phyloP scores from a whole-genome alignment of 2,797 vertebrate genomes.

The Phataginus tetradactyla region DNA sequence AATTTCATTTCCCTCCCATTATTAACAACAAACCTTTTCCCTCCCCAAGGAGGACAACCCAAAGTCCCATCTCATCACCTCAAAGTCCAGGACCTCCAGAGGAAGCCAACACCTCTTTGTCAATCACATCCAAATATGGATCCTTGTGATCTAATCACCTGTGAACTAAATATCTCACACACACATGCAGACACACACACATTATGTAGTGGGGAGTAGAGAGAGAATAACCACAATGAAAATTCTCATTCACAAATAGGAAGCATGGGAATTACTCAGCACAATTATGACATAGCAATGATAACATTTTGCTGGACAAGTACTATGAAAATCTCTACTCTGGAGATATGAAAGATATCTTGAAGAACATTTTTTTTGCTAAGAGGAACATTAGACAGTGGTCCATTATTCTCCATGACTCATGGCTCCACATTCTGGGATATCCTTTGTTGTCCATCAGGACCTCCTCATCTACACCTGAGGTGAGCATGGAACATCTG shows the following conservation, averaged over 20 bases:
- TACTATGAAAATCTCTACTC: neutral
- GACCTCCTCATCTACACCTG: neutral
- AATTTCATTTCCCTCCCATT: neutral
- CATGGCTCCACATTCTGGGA: neutral
- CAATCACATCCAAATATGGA: neutral
- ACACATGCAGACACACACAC: neutral
- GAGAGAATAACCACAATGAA: neutral
- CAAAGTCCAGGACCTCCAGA: neutral
- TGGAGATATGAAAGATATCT: neutral
- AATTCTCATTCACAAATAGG: neutral
- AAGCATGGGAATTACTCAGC: neutral
- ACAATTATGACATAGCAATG: neutral
- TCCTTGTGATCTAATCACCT: neutral
- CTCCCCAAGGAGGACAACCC: neutral
- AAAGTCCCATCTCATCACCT: neutral
- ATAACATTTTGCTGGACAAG: neutral
- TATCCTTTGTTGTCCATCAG: neutral
- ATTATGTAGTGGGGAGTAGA: neutral
- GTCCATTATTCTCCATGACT: neutral
- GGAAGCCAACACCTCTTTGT: neutral
- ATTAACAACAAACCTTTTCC: neutral
- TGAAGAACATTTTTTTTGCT: neutral
- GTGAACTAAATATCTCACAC: neutral
- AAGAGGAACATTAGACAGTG: neutral
- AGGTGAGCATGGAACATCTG: neutral